These are phyloP conservation scores for Leptopilina clavipes DNA, from an alignment of 1,140 invertebrate species.

Conservation along the genomic window DNA sequence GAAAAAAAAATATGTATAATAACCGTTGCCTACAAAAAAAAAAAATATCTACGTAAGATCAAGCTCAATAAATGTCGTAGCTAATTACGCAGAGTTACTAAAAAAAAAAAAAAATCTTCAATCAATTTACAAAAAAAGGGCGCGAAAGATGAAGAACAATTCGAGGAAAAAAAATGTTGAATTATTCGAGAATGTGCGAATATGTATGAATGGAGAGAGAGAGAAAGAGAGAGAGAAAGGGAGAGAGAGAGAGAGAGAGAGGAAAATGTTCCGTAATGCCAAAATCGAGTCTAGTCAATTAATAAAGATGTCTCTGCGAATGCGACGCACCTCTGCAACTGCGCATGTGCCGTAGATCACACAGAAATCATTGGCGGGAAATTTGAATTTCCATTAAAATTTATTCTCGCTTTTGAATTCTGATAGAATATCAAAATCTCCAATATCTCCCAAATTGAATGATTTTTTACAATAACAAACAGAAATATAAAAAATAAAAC, in stretches of 20 bases:
- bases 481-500: too few relatives aligned
- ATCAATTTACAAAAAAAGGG: conserved; percentile 50
- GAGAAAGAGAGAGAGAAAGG: conserved; percentile 30
- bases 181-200: conserved; percentile 12
- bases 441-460: not conserved
- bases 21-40: conserved; percentile 68
- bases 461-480: too few relatives aligned
- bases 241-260: conserved; percentile 41
- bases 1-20: conserved; percentile 54
- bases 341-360: conserved; percentile 57
- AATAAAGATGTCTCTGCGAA: conserved; percentile 70
- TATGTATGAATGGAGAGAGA: conserved; percentile 27
- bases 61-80: conserved; percentile 72
- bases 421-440: conserved; percentile 12
- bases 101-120: conserved; percentile 49
- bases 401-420: conserved; percentile 54
- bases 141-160: conserved; percentile 48
- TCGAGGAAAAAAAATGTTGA: too few relatives aligned
- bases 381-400: conserved; percentile 60
- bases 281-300: conserved; percentile 66
- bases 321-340: conserved; percentile 59
- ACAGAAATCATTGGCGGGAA: conserved; percentile 50
- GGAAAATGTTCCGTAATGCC: conserved; percentile 40
- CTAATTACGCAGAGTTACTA: conserved; percentile 50
- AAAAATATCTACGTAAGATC: conserved; percentile 65